phyloP scores from a whole-genome alignment of 2,113 vertebrate genomes.

The Scomber colias region DNA sequence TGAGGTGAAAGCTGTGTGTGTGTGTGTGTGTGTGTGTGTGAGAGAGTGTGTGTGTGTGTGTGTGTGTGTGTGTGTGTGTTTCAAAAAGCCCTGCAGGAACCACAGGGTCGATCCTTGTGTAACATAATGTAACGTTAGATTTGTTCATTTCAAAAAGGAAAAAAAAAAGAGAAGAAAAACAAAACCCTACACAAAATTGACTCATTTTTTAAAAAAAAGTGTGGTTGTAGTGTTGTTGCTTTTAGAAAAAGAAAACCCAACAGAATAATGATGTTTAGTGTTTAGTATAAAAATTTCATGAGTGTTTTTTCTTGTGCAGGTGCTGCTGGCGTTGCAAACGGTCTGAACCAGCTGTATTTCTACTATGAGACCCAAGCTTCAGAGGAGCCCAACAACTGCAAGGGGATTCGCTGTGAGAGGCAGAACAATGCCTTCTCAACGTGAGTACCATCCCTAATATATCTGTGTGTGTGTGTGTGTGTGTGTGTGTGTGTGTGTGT shows the following conservation, averaged over 20 bases:
- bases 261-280: not conserved
- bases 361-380: conserved; percentile 97
- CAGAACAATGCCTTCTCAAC: conserved; percentile 99
- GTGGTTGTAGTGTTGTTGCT: too few species aligned
- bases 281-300: not conserved
- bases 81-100: conserved; percentile 2
- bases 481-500: not conserved
- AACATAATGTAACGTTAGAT: not conserved
- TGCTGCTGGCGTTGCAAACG: conserved; percentile 94
- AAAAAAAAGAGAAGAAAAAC: too few species aligned
- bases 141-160: too few species aligned
- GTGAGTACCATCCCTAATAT: conserved; percentile 82
- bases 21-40: too few species aligned
- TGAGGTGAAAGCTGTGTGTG: not conserved
- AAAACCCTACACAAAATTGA: too few species aligned
- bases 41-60: too few species aligned
- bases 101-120: not conserved
- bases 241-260: too few species aligned
- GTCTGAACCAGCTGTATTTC: conserved; percentile 98
- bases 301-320: conserved; percentile 45
- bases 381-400: conserved; percentile 97
- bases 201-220: too few species aligned
- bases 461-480: not conserved
- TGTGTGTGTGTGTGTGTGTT: not conserved
- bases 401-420: conserved; percentile 96